These are phyloP conservation scores for Diachrysia chrysitis DNA, from an alignment of 2,888 invertebrate species.

Conservation along the genomic window DNA sequence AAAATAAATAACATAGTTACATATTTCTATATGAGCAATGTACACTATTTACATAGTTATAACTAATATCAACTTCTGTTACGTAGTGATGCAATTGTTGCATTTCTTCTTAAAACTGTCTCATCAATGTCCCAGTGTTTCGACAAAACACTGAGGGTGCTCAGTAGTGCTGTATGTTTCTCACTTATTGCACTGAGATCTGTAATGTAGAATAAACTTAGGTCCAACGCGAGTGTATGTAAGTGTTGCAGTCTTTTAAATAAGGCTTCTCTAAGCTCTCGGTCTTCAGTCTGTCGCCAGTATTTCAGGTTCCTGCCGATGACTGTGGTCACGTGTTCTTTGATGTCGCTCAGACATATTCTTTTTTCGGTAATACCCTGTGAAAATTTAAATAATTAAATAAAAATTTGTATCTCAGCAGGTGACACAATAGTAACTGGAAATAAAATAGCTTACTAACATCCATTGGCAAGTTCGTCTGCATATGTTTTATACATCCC, in stretches of 20 bases:
- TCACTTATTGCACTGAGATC: slow-evolving; percentile 73
- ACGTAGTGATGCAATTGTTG: slow-evolving; percentile 56
- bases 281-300: slow-evolving; percentile 82
- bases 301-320: slow-evolving; percentile 87
- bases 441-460: no score
- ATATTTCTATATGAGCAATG: slow-evolving; percentile 79
- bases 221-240: slow-evolving; percentile 76
- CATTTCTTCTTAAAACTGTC: slow-evolving; percentile 73
- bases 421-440: no score
- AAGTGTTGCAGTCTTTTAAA: slow-evolving; percentile 80
- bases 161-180: slow-evolving; percentile 67
- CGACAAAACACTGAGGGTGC: slow-evolving; percentile 73
- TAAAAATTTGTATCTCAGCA: no score
- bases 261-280: slow-evolving; percentile 74
- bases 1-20: slow-evolving; percentile 80
- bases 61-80: slow-evolving; percentile 63
- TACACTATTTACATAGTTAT: slow-evolving; percentile 84
- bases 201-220: slow-evolving; percentile 76
- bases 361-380: slow-evolving; percentile 79
- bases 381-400: slow-evolving; percentile 3
- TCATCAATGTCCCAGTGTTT: slow-evolving; percentile 78
- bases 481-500: no score
- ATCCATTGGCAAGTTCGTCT: no score
- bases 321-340: slow-evolving; percentile 84
- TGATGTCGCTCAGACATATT: slow-evolving; percentile 84